These are phyloP conservation scores for Petrocephalus microphthalmus DNA, from an alignment of 2,113 vertebrate species.

Conservation along the genomic window DNA sequence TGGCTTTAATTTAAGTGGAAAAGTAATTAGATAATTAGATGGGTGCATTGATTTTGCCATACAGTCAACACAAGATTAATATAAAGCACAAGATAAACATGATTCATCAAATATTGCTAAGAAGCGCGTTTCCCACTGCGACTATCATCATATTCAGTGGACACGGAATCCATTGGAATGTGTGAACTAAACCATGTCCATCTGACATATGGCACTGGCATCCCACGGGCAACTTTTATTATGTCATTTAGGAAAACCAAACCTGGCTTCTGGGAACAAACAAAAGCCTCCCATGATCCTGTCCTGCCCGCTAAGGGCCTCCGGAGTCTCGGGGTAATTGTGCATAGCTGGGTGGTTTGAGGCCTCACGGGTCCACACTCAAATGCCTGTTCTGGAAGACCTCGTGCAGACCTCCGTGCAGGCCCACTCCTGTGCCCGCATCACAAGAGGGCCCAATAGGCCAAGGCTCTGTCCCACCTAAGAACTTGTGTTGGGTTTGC, in stretches of 20 bases:
- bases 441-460: neutral
- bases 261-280: neutral
- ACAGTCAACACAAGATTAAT: neutral
- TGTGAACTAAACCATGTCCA: neutral
- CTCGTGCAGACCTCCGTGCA: neutral
- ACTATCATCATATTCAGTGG: neutral
- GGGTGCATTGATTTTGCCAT: neutral
- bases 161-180: neutral
- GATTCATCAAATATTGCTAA: neutral
- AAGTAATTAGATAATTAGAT: neutral
- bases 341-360: neutral
- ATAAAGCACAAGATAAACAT: neutral
- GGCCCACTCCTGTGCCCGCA: neutral
- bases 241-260: neutral
- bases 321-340: neutral
- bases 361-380: neutral
- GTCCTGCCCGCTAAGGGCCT: neutral
- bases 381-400: neutral
- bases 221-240: neutral
- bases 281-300: neutral
- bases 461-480: neutral
- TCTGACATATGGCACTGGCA: neutral
- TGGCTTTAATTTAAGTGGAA: neutral
- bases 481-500: neutral
- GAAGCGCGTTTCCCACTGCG: neutral